Percentiles rank a stretch among this genome's conserved stretches.
These are phyloP conservation scores for Colletes collaris DNA, from an alignment of 2,888 invertebrate genomes.

Conservation along the genomic window DNA sequence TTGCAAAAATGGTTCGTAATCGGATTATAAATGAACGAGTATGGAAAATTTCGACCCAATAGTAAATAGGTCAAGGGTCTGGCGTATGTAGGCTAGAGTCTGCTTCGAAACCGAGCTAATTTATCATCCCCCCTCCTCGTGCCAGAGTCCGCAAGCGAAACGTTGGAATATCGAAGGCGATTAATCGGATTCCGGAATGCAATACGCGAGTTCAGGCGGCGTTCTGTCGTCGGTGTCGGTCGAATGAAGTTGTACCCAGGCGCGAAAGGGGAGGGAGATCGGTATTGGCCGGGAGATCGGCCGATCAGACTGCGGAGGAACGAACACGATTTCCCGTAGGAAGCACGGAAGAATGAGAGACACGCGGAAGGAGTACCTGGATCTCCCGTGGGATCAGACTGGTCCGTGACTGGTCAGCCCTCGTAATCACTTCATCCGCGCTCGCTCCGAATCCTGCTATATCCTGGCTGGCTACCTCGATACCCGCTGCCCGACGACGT, in stretches of 20 bases:
- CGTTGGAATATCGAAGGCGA: conserved; percentile 12
- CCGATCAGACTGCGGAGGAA: conserved; percentile 38
- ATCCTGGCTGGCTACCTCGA: conserved; percentile 47
- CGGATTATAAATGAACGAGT: too few species aligned
- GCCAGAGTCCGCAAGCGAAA: neutral
- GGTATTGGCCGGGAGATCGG: conserved; percentile 18
- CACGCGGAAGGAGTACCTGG: conserved; percentile 66
- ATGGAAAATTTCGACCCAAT: too few species aligned
- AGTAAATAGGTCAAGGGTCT: too few species aligned
- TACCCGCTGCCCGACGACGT: conserved; percentile 45
- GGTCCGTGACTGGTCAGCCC: conserved; percentile 62
- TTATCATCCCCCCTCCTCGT: neutral
- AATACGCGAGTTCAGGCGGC: too few species aligned
- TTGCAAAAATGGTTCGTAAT: too few species aligned
- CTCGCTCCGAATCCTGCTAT: conserved; percentile 61
- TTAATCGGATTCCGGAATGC: conserved; percentile 44
- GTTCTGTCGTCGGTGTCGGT: conserved; percentile 3
- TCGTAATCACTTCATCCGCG: conserved; percentile 68
- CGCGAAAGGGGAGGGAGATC: conserved; percentile 34
- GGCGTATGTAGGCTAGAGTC: too few species aligned
- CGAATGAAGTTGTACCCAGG: conserved; percentile 49
- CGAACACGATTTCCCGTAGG: conserved; percentile 41
- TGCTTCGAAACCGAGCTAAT: conserved; percentile 1
- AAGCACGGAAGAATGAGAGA: conserved; percentile 52
- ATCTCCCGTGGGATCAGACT: conserved; percentile 64